A percentile compares a stretch with the other conserved stretches of the same genome.
phyloP scores from a whole-genome alignment of 2,113 vertebrate species.

The Phasianus colchicus region DNA sequence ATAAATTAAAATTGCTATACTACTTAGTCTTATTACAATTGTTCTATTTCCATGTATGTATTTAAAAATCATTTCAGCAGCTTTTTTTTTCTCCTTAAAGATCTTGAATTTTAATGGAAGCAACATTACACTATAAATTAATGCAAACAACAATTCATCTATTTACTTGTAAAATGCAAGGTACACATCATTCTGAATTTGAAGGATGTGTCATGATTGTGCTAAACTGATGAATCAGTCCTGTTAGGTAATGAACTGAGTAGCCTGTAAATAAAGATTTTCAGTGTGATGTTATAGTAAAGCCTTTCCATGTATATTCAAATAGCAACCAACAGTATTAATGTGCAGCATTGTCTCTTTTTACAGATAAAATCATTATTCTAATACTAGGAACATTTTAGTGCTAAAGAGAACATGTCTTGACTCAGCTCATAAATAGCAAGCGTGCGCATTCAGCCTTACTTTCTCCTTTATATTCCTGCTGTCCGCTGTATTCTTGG shows the following conservation, averaged over 20 bases:
- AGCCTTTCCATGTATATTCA: neutral
- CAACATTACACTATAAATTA: neutral
- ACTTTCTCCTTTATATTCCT: neutral
- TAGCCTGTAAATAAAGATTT: neutral
- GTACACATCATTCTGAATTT: neutral
- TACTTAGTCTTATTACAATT: neutral
- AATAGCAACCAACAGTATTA: neutral
- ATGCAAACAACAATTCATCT: neutral
- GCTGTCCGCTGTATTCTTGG: rapidly evolving
- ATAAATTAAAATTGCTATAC: neutral
- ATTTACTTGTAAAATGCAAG: neutral
- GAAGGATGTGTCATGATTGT: neutral
- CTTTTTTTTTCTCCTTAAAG: neutral
- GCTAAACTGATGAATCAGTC: conserved; percentile 8
- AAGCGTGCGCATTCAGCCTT: neutral
- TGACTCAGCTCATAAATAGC: neutral
- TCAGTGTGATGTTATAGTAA: neutral
- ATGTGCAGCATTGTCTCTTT: neutral
- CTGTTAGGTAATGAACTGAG: conserved; percentile 1
- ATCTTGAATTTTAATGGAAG: neutral
- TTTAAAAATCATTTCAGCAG: neutral
- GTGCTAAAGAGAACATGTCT: neutral
- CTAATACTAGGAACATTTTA: neutral
- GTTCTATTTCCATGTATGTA: neutral
- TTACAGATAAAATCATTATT: neutral